These are phyloP conservation scores for Cataglyphis hispanica DNA, from an alignment of 1,140 invertebrate genomes.

Conservation along the genomic window DNA sequence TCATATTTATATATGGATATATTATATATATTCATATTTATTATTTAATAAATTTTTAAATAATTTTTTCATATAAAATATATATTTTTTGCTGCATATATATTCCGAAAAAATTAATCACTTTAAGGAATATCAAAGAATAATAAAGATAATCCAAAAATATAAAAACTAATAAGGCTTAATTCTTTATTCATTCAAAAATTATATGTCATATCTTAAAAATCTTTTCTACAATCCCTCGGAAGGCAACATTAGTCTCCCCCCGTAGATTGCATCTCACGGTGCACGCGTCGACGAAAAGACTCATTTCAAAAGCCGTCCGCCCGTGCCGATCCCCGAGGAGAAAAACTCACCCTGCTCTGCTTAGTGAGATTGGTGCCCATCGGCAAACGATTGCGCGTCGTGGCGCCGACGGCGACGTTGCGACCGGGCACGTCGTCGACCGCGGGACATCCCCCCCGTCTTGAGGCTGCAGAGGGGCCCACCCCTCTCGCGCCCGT, in stretches of 20 bases:
- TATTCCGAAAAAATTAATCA: not conserved
- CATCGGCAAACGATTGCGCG: constrained; percentile 80
- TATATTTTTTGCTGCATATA: not conserved
- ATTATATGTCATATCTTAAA: not conserved
- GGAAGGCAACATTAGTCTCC: not conserved
- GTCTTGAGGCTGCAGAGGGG: constrained; percentile 79
- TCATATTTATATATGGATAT: not conserved
- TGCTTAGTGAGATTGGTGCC: constrained; percentile 83
- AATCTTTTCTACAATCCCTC: not conserved
- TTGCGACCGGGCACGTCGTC: constrained; percentile 74
- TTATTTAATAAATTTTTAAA: not conserved
- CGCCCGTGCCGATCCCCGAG: not conserved
- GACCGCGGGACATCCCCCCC: constrained; percentile 80
- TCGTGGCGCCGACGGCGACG: constrained; percentile 67
- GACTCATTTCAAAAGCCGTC: not conserved
- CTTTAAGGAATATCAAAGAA: not conserved
- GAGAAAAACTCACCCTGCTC: constrained; percentile 79
- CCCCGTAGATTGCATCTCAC: not conserved
- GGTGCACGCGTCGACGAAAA: not conserved
- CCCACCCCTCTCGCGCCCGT: constrained; percentile 79
- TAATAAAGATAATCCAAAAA: not conserved
- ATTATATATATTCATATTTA: not conserved
- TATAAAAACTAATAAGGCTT: not conserved
- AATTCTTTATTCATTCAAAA: not conserved
- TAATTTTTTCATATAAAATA: not conserved